Base-by-base conservation (phyloP, 2,888 invertebrate species). In the Pantelozetes paolii region DNA sequence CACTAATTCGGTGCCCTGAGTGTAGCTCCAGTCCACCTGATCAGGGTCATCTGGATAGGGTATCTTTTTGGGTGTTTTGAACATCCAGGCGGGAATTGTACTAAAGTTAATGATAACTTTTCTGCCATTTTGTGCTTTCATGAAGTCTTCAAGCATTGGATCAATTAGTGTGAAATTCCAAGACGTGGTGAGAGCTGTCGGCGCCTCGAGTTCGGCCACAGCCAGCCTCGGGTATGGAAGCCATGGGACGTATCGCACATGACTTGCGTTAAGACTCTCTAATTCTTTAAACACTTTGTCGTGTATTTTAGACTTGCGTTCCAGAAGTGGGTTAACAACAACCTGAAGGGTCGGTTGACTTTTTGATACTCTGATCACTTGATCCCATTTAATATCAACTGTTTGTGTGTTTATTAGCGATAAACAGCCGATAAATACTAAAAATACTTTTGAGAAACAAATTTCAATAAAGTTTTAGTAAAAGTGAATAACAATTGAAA, bases 1-100 rank as follows among this genome's bases (percentile, higher is more conserved):
- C n/a, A 50, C 50, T n/a, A 50, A 50, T 50, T 50, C 50, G 5
- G 50, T 50, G 50, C 50, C 50, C 20, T 50, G 50, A n/a, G 50
- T 50, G 50, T 50, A 50, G 18, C 5, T 6, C 50, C 50, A 50
- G 18, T 50, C 8, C 8, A 50, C 50, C 18, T 50, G 18, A 18
- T 50, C 50, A 18, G 50, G 50, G 20, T 50, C 50, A 20, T 50
- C 50, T 11, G 50, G 50, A 18, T 50, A 50, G 18, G 50, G 50
- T 6, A 50, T n/a, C 20, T 18, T 18, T 50, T 50, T 50, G 20
- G 50, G 50, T 50, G 50, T 50, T 20, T 50, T 50, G 20, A 50
- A 50, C 9, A 50, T 6, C 50, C 50, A 50, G 50, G 50, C 50
- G 20, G 50, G 50, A 6, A 50, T 50, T 50, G 50, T 50, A 18